Base-by-base conservation (phyloP, 2,888 invertebrate species). In the Leptinotarsa peninsularis region DNA sequence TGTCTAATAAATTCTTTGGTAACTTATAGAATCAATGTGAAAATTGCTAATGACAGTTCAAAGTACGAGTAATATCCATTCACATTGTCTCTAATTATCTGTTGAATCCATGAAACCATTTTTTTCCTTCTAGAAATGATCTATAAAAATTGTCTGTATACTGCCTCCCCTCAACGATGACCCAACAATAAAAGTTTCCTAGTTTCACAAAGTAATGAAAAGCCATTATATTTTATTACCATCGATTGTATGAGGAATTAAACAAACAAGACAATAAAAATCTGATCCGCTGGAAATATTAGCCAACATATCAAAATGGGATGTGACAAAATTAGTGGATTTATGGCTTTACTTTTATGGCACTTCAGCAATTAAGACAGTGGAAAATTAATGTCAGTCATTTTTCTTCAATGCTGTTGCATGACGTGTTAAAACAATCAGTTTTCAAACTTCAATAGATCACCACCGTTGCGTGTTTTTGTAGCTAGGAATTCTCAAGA, bases 241-340 rank as follows among this genome's bases (percentile, higher is more conserved):
- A 72, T 23, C 70, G 70, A 79, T 74, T 74, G 74, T 73, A 66
- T 69, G 43, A 74, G 72, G 77, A 81, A 80, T 80, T 81, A 80
- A 80, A 83, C 78, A 84, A 84, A 84, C 84, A 84, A 78, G 75
- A 78, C 83, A 80, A 84, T 84, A 84, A 84, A 84, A 79, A 63
- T 63, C 33, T 63, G 63, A 63, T 63, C 63, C 78, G 79, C 80
- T 81, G 82, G 80, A 79, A 80, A 83, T 83, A 83, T 85, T 83
- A 83, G 80, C 78, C 75, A 79, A 80, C 80, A 83, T 83, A 84
- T 84, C 83, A 83, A 81, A 81, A 82, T 77, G 80, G 4, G 49
- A 50, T 67, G 58, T 58, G 82, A 78, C 75, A 72, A 76, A 76
- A 73, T 76, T 73, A 71, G 69, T 76, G 68, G 74, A 78, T 78